Percentiles rank a stretch among this genome's conserved stretches.
Evolutionary conservation across 2,113 vertebrate species (phyloP).

Genomic region (Mellivora capensis): DNA sequence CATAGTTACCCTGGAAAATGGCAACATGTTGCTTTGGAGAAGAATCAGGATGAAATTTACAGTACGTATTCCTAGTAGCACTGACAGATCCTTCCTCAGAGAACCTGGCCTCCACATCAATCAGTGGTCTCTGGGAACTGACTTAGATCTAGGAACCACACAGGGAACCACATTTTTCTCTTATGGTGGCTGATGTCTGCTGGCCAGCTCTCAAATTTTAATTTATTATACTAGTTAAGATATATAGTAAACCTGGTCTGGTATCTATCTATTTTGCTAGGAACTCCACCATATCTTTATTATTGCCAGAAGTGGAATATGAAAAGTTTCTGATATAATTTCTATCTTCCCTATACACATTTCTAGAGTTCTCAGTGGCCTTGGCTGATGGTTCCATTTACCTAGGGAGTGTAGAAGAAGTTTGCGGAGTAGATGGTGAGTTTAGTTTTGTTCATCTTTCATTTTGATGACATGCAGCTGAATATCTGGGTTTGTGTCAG

Average conservation of each 20-base stretch:
- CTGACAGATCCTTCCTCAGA: not conserved
- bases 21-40: not conserved
- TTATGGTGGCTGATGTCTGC: not conserved
- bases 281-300: not conserved
- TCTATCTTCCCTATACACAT: not conserved
- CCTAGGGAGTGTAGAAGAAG: not conserved
- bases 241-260: not conserved
- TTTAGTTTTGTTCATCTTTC: conserved; percentile 14
- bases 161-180: not conserved
- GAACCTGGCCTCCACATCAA: not conserved
- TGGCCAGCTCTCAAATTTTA: not conserved
- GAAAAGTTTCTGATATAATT: not conserved
- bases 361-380: not conserved
- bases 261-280: not conserved
- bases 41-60: not conserved
- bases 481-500: not conserved
- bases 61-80: not conserved
- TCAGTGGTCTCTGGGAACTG: not conserved
- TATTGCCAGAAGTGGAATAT: not conserved
- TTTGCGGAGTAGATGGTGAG: not conserved
- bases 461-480: not conserved
- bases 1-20: not conserved
- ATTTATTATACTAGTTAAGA: not conserved
- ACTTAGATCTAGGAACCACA: not conserved
- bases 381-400: not conserved